phyloP scores from a whole-genome alignment of 1,140 invertebrate species.

The Piezodorus guildinii region DNA sequence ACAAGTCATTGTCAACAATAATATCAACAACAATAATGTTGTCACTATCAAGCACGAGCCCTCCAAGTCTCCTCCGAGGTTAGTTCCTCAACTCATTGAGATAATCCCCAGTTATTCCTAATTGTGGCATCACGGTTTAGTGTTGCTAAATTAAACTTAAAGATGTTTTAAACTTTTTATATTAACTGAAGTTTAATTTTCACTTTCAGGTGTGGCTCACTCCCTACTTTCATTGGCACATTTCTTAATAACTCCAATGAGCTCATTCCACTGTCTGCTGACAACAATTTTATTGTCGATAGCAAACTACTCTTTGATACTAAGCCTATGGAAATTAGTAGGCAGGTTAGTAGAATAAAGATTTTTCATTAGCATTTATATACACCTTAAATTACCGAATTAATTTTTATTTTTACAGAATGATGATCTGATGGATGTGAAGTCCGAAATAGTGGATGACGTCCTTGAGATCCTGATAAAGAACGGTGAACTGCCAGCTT shows the following conservation, averaged over 20 bases:
- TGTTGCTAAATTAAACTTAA: no score
- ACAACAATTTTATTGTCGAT: not conserved
- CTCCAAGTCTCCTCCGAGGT: not conserved
- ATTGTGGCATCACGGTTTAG: no score
- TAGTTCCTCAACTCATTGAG: no score
- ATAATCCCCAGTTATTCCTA: no score
- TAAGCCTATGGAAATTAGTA: slow-evolving; percentile 2
- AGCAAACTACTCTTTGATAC: slow-evolving; percentile 14
- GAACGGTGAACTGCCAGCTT: slow-evolving; percentile 81
- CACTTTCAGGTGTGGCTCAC: slow-evolving; percentile 36
- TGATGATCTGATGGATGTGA: slow-evolving; percentile 31
- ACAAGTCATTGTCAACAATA: slow-evolving; percentile 24
- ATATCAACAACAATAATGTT: slow-evolving; percentile 28
- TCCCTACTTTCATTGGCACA: slow-evolving; percentile 42
- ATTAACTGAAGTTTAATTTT: no score
- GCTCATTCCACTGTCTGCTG: slow-evolving; percentile 1
- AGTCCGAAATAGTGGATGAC: slow-evolving; percentile 77
- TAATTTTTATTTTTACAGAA: not conserved
- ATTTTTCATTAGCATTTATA: no score
- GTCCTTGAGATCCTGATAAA: slow-evolving; percentile 90
- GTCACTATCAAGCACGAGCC: slow-evolving; percentile 26
- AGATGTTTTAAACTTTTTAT: no score
- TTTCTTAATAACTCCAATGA: slow-evolving; percentile 28
- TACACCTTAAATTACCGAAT: not conserved
- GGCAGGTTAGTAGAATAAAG: not conserved